These are phyloP conservation scores for Caloenas nicobarica DNA, from an alignment of 2,113 vertebrate species.

Conservation along the genomic window DNA sequence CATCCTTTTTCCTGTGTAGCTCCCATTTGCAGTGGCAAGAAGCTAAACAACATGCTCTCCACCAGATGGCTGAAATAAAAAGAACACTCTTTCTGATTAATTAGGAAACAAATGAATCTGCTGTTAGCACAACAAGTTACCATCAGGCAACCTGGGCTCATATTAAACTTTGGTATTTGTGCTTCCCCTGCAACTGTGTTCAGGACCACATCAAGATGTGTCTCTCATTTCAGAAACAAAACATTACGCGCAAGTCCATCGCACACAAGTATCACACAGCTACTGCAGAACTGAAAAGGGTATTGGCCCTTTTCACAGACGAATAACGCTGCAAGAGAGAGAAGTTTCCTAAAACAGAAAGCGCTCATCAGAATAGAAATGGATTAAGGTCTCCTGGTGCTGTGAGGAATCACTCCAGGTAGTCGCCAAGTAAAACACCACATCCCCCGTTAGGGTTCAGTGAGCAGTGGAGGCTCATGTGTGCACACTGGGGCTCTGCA, in stretches of 20 bases:
- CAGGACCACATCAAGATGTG: neutral
- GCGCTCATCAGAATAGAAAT: neutral
- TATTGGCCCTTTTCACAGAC: neutral
- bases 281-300: neutral
- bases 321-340: neutral
- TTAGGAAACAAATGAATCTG: constrained; percentile 75
- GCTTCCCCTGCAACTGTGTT: neutral
- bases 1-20: constrained; percentile 64
- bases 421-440: neutral
- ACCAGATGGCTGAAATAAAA: constrained; percentile 76
- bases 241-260: neutral
- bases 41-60: constrained; percentile 72
- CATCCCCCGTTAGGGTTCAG: neutral
- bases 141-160: constrained; percentile 49
- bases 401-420: neutral
- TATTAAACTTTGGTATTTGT: constrained; percentile 6
- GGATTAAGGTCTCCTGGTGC: neutral
- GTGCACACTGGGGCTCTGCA: neutral
- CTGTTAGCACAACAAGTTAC: constrained; percentile 74
- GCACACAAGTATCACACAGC: neutral
- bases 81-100: constrained; percentile 73
- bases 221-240: neutral
- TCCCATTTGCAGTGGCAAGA: constrained; percentile 65
- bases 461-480: neutral
- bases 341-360: neutral